phyloP scores from a whole-genome alignment of 2,888 invertebrate species.

The Dynastes tityus region DNA sequence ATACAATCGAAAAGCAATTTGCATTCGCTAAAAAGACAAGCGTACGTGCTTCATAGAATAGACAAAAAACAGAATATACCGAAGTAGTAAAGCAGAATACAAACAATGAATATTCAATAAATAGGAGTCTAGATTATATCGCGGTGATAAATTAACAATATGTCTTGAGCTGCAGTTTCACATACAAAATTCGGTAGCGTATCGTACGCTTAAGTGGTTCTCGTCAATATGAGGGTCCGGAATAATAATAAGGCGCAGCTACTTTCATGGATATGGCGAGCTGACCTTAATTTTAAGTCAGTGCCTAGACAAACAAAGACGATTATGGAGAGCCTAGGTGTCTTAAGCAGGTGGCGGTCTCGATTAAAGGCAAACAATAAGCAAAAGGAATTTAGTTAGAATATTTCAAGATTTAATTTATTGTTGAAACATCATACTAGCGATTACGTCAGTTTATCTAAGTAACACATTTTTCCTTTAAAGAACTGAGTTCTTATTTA shows the following conservation, averaged over 20 bases:
- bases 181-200: constrained; percentile 55
- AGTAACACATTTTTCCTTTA: too few species aligned
- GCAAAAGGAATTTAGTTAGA: constrained; percentile 4
- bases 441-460: too few species aligned
- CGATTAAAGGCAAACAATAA: constrained; percentile 12
- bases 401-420: neutral
- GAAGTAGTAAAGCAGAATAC: constrained; percentile 44
- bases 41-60: constrained; percentile 36
- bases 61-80: constrained; percentile 39
- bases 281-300: constrained; percentile 50
- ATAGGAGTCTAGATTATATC: constrained; percentile 50
- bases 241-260: constrained; percentile 49
- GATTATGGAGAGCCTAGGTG: constrained; percentile 38
- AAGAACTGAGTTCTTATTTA: too few species aligned
- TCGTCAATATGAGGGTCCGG: constrained; percentile 34
- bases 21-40: constrained; percentile 43
- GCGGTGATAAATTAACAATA: constrained; percentile 55
- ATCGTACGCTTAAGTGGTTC: constrained; percentile 45
- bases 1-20: constrained; percentile 32
- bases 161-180: constrained; percentile 55
- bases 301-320: constrained; percentile 43
- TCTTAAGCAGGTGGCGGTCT: constrained; percentile 25
- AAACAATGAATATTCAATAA: constrained; percentile 52
- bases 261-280: constrained; percentile 48
- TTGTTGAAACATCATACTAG: neutral